Base-by-base conservation (phyloP, 2,888 invertebrate genomes). In the Rotaria macrura region DNA sequence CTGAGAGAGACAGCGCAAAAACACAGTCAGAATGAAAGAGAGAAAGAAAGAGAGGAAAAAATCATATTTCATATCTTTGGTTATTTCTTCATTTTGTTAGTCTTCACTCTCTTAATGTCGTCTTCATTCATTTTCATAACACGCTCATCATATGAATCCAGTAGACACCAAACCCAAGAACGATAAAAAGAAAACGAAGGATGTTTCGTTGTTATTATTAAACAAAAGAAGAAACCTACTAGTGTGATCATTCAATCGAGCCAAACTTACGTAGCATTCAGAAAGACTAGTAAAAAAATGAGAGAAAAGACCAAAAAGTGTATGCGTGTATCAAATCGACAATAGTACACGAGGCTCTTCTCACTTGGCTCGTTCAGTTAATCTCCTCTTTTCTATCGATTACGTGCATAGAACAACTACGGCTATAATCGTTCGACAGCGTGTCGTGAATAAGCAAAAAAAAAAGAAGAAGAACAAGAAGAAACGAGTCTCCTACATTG, bases 221-320 rank as follows among this genome's bases (percentile, higher is more conserved):
- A 65, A 65, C 65, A 65, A 65, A 65, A 65, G 65, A 34, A 65
- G 65, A 65, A 34, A 17, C 65, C 65, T 65, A 65, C 65, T 65
- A 34, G 65, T 34, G 65, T 65, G 65, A 65, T 65, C 65, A 65
- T 14, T 65, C 65, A 65, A 65, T 65, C 65, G 65, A 65, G 38
- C 65, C 65, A 65, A 65, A 65, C 34, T 17, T 65, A 65, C 29
- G 38, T 14, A 34, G 34, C 20, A 65, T 65, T 65, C 20, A 65
- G 20, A 65, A 65, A 38, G 34, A 34, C 29, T 17, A 20, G 65
- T 14, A n/a, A 14, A 57, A 54, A n/a, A n/a, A n/a, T 12, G 47
- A 47, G 47, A n/a, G 34, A 34, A 65, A 20, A 34, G 65, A 65
- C 65, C 38, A 65, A 34, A 65, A 34, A 65, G 34, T 29, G 65